Base-by-base conservation (phyloP, 2,113 vertebrate genomes). In the Anas platyrhynchos region DNA sequence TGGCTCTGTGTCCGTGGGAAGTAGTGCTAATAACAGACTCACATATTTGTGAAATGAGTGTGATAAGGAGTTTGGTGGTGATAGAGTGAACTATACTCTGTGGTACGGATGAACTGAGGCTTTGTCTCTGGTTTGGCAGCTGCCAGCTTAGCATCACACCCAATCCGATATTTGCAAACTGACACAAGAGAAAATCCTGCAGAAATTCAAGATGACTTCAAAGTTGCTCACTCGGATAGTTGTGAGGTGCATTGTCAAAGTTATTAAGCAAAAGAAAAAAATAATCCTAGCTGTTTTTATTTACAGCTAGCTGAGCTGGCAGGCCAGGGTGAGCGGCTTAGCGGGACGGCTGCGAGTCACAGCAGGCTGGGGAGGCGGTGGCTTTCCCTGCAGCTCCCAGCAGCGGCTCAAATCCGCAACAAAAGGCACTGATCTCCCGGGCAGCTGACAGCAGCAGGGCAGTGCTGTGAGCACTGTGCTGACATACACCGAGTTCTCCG, bases 171-270 rank as follows among this genome's bases (percentile, higher is more conserved):
- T 89, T 83, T 88, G 74, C 79, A 90, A 90, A 66, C 71, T 82
- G 77, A 62, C 83, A 66, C 27, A 18, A 62, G 58, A 82, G 83
- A 96, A 94, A 96, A 97, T 96, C 73, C 62, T 44, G 29, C 68
- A 71, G 80, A 73, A 83, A 93, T 87, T 78, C 80, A 86, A 78
- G 50, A 84, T 50, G 61, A 91, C 78, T 97, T 96, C 93, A 96
- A 92, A 91, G 94, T 81, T 89, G 11, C 44, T 92, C 20, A 7
- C 76, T 44, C 18, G 23, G 43, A 63, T 48, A 54, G 69, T 65
- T 91, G 20, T 26, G 85, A 88, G 69, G 82, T 50, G 46, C 38
- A 38, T 21, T 94, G 83, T 91, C 69, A 80, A 89, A 86, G 83
- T 94, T 93, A 79, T 67, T 79, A 83, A 23, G 63, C 4, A 25